These are phyloP conservation scores for Lanius ludovicianus DNA, from an alignment of 2,113 vertebrate species.

Conservation along the genomic window DNA sequence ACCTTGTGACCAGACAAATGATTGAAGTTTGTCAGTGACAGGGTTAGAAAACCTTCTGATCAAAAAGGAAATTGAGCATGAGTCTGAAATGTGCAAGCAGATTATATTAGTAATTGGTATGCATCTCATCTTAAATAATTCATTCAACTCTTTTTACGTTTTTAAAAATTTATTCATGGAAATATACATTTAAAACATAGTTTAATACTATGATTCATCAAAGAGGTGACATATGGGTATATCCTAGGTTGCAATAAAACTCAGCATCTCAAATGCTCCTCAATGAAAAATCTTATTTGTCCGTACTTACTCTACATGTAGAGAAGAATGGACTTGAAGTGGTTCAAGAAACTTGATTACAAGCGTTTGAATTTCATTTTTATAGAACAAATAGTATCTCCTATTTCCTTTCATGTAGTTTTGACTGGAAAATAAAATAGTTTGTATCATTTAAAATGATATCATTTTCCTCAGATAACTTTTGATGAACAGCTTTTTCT, in stretches of 20 bases:
- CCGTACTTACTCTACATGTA: neutral
- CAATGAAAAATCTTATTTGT: neutral
- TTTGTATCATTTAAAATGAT: neutral
- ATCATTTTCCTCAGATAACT: neutral
- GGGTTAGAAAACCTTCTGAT: neutral
- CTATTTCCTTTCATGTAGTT: neutral
- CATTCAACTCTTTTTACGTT: neutral
- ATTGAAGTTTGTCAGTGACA: neutral
- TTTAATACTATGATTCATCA: neutral
- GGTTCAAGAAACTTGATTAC: neutral
- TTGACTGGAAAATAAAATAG: neutral
- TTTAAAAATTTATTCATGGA: neutral
- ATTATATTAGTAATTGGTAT: neutral
- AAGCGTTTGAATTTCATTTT: neutral
- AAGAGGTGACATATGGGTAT: neutral
- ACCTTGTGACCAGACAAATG: neutral
- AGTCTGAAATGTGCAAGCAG: neutral
- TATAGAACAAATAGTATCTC: neutral
- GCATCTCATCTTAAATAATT: neutral
- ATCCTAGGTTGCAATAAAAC: neutral
- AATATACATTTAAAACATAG: neutral
- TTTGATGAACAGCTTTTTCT: neutral
- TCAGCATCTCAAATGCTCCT: neutral
- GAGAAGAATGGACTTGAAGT: neutral
- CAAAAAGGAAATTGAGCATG: neutral